Percentiles rank a stretch among this genome's conserved stretches.
Conservation (phyloP, 2,888 invertebrate species). For the Torymus texanus region DNA sequence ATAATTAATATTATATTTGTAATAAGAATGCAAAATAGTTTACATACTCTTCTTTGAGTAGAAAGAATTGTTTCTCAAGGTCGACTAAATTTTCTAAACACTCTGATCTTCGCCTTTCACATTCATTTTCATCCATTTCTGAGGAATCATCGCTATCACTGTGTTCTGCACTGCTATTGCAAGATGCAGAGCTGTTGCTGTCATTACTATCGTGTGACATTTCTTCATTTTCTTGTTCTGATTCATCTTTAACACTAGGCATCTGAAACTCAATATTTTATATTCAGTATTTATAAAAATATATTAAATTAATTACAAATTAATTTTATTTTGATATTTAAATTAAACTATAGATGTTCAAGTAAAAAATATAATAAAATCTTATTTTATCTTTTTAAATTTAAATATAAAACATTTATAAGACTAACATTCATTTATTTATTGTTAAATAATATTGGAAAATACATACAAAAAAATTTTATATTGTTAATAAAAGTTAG, state of each 20-base stretch:
- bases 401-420: no score
- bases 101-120: slow-evolving; percentile 88
- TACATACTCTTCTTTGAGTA: slow-evolving; percentile 89
- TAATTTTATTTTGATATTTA: no score
- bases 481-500: no score
- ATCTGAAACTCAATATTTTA: slow-evolving; percentile 59
- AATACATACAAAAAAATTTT: no score
- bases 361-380: no score
- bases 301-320: no score
- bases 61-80: slow-evolving; percentile 90
- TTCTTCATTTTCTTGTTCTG: slow-evolving; percentile 73
- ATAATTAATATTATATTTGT: no score
- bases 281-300: no score
- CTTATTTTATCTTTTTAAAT: no score
- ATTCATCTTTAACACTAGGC: slow-evolving; percentile 74
- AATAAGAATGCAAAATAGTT: background rate
- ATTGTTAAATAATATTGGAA: no score
- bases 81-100: slow-evolving; percentile 91
- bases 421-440: no score
- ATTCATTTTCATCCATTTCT: slow-evolving; percentile 95
- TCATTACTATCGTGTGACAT: slow-evolving; percentile 74
- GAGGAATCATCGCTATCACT: slow-evolving; percentile 89
- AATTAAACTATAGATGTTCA: no score
- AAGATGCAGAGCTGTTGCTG: slow-evolving; percentile 72
- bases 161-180: slow-evolving; percentile 85